phyloP scores from a whole-genome alignment of 2,113 vertebrate genomes.

The Clarias magur region DNA sequence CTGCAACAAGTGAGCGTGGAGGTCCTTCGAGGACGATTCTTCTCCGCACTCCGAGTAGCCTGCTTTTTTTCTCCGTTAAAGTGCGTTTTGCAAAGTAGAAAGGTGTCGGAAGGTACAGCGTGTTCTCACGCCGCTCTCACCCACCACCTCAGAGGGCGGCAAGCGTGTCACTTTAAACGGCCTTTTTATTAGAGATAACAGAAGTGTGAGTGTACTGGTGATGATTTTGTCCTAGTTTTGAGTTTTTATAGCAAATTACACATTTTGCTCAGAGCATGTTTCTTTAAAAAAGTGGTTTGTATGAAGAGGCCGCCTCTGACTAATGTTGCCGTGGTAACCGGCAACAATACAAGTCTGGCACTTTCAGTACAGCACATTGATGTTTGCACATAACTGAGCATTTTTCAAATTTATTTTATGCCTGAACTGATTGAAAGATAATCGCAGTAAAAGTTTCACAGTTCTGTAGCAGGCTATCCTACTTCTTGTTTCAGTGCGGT shows the following conservation, averaged over 20 bases:
- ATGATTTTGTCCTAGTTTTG: neutral
- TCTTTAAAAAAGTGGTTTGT: conserved; percentile 13
- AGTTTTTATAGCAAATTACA: neutral
- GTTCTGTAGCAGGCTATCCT: neutral
- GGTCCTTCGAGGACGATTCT: neutral
- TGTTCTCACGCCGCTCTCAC: neutral
- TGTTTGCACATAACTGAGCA: neutral
- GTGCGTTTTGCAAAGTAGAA: neutral
- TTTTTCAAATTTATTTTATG: neutral
- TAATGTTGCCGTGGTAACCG: conserved; percentile 49
- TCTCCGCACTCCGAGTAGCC: neutral
- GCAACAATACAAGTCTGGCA: conserved; percentile 29
- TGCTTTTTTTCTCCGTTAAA: neutral
- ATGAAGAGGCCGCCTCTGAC: conserved; percentile 15
- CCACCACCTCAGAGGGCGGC: neutral
- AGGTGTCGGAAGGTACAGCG: neutral
- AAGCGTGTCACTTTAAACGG: neutral
- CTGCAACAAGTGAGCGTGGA: neutral
- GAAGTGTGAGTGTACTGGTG: neutral
- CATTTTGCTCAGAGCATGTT: neutral
- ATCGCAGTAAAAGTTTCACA: neutral
- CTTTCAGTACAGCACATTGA: neutral
- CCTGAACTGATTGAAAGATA: neutral
- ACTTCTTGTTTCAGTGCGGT: neutral
- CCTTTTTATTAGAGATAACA: neutral